phyloP scores from a whole-genome alignment of 2,888 invertebrate genomes.

The Drosophila austrosaltans region DNA sequence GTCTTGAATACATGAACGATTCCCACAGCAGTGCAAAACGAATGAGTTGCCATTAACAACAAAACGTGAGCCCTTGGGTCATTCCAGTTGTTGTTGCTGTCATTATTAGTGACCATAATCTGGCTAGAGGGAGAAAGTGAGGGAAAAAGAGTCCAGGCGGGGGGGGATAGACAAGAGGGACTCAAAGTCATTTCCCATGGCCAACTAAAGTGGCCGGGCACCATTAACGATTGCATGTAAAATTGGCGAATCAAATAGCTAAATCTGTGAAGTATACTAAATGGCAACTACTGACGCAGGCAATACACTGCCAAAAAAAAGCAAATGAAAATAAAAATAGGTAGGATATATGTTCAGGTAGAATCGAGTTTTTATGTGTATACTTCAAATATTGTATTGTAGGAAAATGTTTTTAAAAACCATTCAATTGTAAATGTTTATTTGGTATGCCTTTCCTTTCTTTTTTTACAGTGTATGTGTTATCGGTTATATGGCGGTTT shows the following conservation, averaged over 20 bases:
- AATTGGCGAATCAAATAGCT: slow-evolving; percentile 9
- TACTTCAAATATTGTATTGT: no score
- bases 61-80: slow-evolving; percentile 13
- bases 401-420: not conserved
- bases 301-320: not conserved
- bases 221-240: slow-evolving; percentile 58
- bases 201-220: slow-evolving; percentile 46
- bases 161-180: not conserved
- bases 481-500: slow-evolving; percentile 5
- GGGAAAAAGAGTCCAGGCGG: not conserved
- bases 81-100: not conserved
- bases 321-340: no score
- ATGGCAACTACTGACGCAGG: not conserved
- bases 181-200: not conserved
- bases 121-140: not conserved
- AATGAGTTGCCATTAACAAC: slow-evolving; percentile 18
- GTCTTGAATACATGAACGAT: slow-evolving; percentile 6
- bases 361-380: not conserved
- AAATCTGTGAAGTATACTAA: slow-evolving; percentile 7
- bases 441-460: not conserved
- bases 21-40: not conserved
- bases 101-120: slow-evolving; percentile 18
- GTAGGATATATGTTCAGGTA: no score
- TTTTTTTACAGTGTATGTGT: not conserved
- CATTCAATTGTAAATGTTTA: not conserved